These are phyloP conservation scores for Origma solitaria DNA, from an alignment of 2,113 vertebrate species.

Conservation along the genomic window DNA sequence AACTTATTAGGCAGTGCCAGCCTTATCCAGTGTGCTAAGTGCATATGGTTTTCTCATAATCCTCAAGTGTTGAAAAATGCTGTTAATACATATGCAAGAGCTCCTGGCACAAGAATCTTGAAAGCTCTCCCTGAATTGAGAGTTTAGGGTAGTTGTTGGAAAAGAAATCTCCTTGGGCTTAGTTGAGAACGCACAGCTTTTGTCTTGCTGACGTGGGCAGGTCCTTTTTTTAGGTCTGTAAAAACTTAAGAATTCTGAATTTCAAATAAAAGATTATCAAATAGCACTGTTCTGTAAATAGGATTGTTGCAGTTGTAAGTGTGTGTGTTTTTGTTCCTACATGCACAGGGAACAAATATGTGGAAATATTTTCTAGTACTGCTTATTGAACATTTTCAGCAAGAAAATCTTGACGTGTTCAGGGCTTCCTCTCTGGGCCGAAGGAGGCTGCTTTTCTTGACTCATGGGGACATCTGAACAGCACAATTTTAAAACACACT, in stretches of 20 bases:
- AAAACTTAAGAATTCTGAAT: background rate
- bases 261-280: background rate
- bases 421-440: background rate
- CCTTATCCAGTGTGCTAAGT: background rate
- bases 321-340: background rate
- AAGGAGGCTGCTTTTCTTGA: background rate
- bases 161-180: background rate
- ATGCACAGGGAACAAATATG: background rate
- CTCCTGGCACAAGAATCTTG: background rate
- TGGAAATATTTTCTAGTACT: background rate
- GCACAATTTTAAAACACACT: background rate
- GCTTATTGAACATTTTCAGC: background rate
- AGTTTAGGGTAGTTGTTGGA: background rate
- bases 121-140: background rate
- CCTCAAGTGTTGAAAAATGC: background rate
- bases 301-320: background rate
- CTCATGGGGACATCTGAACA: background rate
- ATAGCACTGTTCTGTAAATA: background rate
- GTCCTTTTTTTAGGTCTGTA: background rate
- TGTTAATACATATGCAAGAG: background rate
- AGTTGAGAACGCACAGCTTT: background rate
- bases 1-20: background rate
- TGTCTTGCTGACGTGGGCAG: background rate
- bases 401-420: background rate
- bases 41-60: background rate